Base-by-base conservation (phyloP, 2,113 vertebrate species). In the Gnathonemus longibarbis region DNA sequence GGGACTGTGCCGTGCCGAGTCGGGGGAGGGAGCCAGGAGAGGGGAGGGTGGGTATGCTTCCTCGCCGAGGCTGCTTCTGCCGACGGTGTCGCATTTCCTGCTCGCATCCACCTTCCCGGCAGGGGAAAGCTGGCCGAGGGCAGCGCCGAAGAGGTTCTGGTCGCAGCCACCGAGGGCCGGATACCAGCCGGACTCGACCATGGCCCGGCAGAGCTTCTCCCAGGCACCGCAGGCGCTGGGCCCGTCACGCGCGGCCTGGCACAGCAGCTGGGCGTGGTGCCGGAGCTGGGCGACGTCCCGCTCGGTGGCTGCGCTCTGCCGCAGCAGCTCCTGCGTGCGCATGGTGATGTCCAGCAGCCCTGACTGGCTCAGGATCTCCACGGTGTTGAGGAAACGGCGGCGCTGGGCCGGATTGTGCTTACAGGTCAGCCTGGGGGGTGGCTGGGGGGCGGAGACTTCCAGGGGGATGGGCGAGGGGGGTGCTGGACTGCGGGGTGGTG, bases 261-360 rank as follows among this genome's bases (percentile, higher is more conserved):
- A 95, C 49, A 96, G 93, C 3, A 96, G 92, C 89, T 94, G 93
- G 4, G 94, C 92, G 91, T 96, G 95, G 58, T 94, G 93, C 45
- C 94, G 93, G 24, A 96, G 92, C 91, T 95, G 93, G 58, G 91
- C 90, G 5, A 96, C 93, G 77, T 95, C 93, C 24, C 58, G 90
- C 87, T 95, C 94, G 0, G 92, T 94, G 89, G 92, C 31, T 0
- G 52, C 90, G 90, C 93, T 96, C 91, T 95, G 95, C 3, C 91
- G 92, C 90, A 95, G 91, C 77, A 96, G 92, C 74, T 96, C 95
- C 83, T 95, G 94, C 1, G 95, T 96, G 87, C 90, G 92, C 90
- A 96, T 86, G 0, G 95, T 95, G 58, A 96, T 95, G 92, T 94
- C 94, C 90, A 96, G 84, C 88, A 96, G 92, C 15, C 95, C 95